These are phyloP conservation scores for Watersipora subatra DNA, from an alignment of 1,140 invertebrate genomes.

Conservation along the genomic window DNA sequence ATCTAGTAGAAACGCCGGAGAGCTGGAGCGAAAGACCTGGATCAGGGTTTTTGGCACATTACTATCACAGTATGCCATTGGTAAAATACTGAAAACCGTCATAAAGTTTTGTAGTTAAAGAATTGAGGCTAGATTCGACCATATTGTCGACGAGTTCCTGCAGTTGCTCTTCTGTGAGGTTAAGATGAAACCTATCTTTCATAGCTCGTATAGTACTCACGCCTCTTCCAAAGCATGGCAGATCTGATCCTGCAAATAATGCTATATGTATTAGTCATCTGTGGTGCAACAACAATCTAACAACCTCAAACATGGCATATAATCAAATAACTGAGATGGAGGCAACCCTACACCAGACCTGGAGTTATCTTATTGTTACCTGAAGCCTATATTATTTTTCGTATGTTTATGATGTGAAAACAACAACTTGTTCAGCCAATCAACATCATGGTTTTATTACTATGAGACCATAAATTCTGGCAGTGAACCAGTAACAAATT, in stretches of 20 bases:
- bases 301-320: neutral
- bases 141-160: slow-evolving; percentile 78
- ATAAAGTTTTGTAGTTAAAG: slow-evolving; percentile 91
- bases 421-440: too few relatives aligned
- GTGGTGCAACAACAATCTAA: neutral
- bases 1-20: too few relatives aligned
- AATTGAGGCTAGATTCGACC: slow-evolving; percentile 85
- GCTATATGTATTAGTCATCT: slow-evolving; percentile 6
- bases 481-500: too few relatives aligned
- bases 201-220: slow-evolving; percentile 68
- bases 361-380: too few relatives aligned
- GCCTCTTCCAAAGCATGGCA: slow-evolving; percentile 87
- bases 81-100: slow-evolving; percentile 99
- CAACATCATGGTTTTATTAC: too few relatives aligned
- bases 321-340: too few relatives aligned
- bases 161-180: slow-evolving; percentile 85
- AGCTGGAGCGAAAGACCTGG: too few relatives aligned
- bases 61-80: slow-evolving; percentile 78
- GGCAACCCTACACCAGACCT: too few relatives aligned
- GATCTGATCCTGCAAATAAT: slow-evolving; percentile 75
- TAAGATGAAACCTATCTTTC: slow-evolving; percentile 83
- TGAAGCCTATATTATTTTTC: too few relatives aligned
- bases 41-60: too few relatives aligned
- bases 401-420: too few relatives aligned
- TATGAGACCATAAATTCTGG: too few relatives aligned